Conservation (phyloP, 2,797 vertebrate genomes). For the Pempheris klunzingeri region DNA sequence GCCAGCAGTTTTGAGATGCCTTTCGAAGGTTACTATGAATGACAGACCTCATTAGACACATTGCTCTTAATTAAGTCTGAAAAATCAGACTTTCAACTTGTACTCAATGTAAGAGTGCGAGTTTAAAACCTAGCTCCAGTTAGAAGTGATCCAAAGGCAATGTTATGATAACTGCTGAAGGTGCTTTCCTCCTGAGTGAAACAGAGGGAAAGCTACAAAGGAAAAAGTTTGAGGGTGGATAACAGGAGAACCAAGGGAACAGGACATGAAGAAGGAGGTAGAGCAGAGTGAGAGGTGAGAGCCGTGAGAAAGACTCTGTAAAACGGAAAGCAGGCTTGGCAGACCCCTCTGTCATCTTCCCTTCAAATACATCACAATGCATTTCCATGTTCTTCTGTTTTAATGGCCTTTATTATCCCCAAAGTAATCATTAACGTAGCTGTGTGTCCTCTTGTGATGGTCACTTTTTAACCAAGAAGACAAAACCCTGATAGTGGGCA, state of each 20-base stretch:
- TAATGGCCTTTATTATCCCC: neutral
- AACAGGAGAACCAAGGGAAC: slow-evolving; percentile 1
- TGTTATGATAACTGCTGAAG: neutral
- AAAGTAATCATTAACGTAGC: neutral
- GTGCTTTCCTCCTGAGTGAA: slow-evolving; percentile 8
- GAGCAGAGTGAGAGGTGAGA: neutral
- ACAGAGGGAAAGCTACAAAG: slow-evolving; percentile 13
- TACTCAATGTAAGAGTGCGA: neutral
- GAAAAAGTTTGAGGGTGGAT: slow-evolving; percentile 2
- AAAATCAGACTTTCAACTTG: slow-evolving; percentile 30
- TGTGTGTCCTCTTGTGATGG: neutral
- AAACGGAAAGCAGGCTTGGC: slow-evolving; percentile 27
- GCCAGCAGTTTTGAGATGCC: neutral
- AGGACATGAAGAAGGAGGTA: too few species aligned
- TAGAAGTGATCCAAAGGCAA: neutral
- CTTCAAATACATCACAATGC: neutral
- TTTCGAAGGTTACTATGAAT: slow-evolving; percentile 10
- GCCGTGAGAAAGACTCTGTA: neutral
- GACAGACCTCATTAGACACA: slow-evolving; percentile 10
- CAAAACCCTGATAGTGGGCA: neutral
- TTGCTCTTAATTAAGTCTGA: slow-evolving; percentile 4
- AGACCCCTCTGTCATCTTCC: neutral
- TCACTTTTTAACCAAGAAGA: neutral
- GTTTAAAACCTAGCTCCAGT: slow-evolving; percentile 6
- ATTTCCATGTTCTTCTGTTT: slow-evolving; percentile 3